These are phyloP conservation scores for Sciurus vulgaris DNA, from an alignment of 2,797 vertebrate genomes.

Conservation along the genomic window DNA sequence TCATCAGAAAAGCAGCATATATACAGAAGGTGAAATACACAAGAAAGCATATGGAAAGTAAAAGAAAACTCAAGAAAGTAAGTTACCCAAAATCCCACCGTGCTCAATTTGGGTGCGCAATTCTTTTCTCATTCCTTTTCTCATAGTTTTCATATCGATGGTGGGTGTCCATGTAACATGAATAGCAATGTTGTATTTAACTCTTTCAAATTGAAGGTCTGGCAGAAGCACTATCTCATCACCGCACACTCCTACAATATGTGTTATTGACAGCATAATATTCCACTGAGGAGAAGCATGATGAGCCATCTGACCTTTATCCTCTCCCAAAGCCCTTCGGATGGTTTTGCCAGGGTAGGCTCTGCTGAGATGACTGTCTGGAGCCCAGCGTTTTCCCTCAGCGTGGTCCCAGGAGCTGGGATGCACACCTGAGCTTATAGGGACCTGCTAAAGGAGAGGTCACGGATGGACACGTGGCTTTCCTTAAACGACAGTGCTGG, in stretches of 20 bases:
- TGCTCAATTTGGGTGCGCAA: too few species aligned
- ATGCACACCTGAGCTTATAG: accelerated
- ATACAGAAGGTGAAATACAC: too few species aligned
- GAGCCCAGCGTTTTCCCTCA: not conserved
- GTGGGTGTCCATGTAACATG: not conserved
- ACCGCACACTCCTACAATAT: not conserved
- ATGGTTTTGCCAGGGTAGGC: not conserved
- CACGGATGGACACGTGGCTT: not conserved
- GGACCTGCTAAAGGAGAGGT: accelerated
- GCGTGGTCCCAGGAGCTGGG: accelerated
- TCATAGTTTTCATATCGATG: not conserved
- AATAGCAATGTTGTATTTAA: not conserved
- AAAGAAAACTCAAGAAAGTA: not conserved
- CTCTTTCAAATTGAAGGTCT: not conserved
- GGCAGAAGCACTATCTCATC: too few species aligned
- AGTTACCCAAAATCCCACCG: too few species aligned
- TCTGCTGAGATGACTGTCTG: not conserved
- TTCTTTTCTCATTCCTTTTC: not conserved
- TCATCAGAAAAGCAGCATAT: not conserved
- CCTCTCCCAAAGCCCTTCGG: not conserved
- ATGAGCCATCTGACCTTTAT: accelerated
- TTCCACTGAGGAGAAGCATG: not conserved
- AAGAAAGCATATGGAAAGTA: too few species aligned
- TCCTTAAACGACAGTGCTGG: not conserved
- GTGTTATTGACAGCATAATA: accelerated